Evolutionary conservation across 92 coral and sea anemone genomes (phyloP), one percentile per base, ranked within the genome.

Genomic region (Epizoanthus ramosus): DNA sequence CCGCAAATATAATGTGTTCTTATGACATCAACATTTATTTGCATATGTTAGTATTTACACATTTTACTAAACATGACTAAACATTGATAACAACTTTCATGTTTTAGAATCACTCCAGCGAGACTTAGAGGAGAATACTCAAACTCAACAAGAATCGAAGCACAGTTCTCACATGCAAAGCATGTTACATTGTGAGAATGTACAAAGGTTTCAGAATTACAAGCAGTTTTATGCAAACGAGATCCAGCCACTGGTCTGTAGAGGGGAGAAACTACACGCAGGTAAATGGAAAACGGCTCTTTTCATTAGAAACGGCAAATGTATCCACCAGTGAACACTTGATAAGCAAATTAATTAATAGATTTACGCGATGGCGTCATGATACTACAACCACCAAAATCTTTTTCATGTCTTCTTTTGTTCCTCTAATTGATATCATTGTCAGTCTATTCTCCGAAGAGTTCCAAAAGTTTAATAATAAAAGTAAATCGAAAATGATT

Each of bases 211-310:
- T 77, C 28, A n/a, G 25, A 15, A 19, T 17, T 77, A 77, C 70
- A 77, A 77, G 37, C 15, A 61, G 63, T 61, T 77, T 57, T 77
- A 77, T 56, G 39, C 21, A 35, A 60, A n/a, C 16, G 71, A 60
- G 15, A 14, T 77, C 22, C 70, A n/a, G 31, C 82, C 82, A 23
- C 69, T 77, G 58, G 59, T 77, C 4, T 69, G 24, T 22, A 77
- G 71, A 39, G 70, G 60, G 71, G 21, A 14, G 60, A 60, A 4
- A 9, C 54, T 77, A 59, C 57, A 22, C 52, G 15, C 50, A 22
- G 82, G 82, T 77, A 56, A 56, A 74, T 47, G 54, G 54, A 8
- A 47, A 47, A 47, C 50, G 1, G 50, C 9, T 43, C 50, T 43
- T 43, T 43, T 6, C 50, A 5, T 43, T 9, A 41, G 45, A 41